Evolutionary conservation across 2,888 invertebrate species (phyloP).

Genomic region (Hirtodrosophila alboralis): DNA sequence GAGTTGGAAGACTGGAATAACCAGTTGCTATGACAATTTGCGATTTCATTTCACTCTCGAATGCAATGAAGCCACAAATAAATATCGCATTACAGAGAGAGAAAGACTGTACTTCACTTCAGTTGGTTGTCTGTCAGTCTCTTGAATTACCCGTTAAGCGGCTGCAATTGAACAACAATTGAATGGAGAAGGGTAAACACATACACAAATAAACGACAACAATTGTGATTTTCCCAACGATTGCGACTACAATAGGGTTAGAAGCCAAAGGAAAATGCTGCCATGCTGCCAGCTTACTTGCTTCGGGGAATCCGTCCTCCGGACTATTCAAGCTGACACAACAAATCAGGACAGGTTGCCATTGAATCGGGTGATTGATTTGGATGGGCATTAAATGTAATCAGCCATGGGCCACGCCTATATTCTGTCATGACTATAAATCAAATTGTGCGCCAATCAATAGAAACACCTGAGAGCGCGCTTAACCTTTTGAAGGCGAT

Average conservation of each 20-base stretch:
- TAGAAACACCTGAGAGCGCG: conserved; percentile 57
- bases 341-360: conserved; percentile 34
- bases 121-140: conserved; percentile 24
- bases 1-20: conserved; percentile 61
- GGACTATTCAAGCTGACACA: conserved; percentile 13
- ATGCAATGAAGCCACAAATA: conserved; percentile 73
- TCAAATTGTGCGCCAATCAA: conserved; percentile 53
- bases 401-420: conserved; percentile 62
- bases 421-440: conserved; percentile 33
- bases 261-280: conserved; percentile 11
- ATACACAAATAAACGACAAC: conserved; percentile 37
- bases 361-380: conserved; percentile 64
- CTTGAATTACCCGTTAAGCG: conserved; percentile 56
- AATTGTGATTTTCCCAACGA: conserved; percentile 43
- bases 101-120: conserved; percentile 5
- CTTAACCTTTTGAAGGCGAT: conserved; percentile 49
- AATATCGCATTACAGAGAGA: conserved; percentile 68
- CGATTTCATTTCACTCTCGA: conserved; percentile 45
- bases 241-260: conserved; percentile 19
- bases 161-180: conserved; percentile 54
- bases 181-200: conserved; percentile 25
- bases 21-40: conserved; percentile 60
- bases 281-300: conserved; percentile 14
- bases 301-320: no score
- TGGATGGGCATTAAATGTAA: conserved; percentile 68